A percentile compares a stretch with the other conserved stretches of the same genome.
phyloP scores from a whole-genome alignment of 2,888 invertebrate species.

The Cosmia pyralina region DNA sequence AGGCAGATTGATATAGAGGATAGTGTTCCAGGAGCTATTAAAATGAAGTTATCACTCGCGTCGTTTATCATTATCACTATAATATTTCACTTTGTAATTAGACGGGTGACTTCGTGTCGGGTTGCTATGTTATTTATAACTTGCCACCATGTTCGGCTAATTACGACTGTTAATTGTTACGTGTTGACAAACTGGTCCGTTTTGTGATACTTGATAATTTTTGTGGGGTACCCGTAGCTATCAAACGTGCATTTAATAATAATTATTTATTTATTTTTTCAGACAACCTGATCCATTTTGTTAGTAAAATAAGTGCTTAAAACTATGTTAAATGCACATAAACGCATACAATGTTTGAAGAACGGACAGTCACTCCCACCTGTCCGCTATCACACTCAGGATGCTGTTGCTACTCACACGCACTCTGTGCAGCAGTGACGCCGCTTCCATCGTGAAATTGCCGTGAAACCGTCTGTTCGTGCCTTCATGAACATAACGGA shows the following conservation, averaged over 20 bases:
- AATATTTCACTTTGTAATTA: conserved; percentile 56
- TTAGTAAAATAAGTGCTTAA: background rate
- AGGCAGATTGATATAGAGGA: conserved; percentile 11
- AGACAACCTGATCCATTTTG: background rate
- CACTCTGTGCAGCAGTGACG: background rate
- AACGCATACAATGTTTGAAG: background rate
- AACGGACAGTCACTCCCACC: background rate
- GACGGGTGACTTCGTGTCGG: conserved; percentile 45
- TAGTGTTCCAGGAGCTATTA: conserved; percentile 41
- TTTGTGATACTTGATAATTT: conserved; percentile 52
- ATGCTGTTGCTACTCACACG: background rate
- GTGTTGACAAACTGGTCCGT: conserved; percentile 50
- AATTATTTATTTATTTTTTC: background rate
- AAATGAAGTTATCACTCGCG: conserved; percentile 48
- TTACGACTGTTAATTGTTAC: conserved; percentile 58
- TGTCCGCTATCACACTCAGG: background rate
- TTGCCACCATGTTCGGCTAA: conserved; percentile 58
- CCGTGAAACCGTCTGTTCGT: background rate
- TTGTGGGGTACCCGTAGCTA: conserved; percentile 15
- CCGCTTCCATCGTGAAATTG: background rate
- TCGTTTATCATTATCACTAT: conserved; percentile 52
- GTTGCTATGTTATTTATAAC: conserved; percentile 55
- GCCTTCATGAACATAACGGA: too few species aligned
- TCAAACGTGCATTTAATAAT: conserved; percentile 11
- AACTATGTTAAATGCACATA: background rate